Evolutionary conservation across 2,113 vertebrate species (phyloP), one percentile per base, ranked within the genome.

Genomic region (Ceyx cyanopectus): DNA sequence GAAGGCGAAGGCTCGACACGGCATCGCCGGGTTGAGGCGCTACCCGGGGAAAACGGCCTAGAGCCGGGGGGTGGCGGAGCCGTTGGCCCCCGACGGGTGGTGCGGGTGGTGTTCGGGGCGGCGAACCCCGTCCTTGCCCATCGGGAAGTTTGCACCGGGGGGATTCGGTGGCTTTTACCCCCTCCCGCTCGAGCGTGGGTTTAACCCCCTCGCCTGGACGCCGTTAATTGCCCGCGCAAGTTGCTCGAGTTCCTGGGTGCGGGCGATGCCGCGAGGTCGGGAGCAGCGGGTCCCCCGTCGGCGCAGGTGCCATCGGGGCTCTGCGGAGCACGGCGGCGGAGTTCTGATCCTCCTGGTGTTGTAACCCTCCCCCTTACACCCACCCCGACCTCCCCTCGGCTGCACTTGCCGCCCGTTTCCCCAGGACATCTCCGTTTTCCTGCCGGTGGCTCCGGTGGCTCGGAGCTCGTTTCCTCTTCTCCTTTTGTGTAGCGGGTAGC

Each of bases 401-500:
- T 1, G 12, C 79, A 1, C 76, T 90, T 7, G 79, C 62, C 37
- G 45, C 12, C 48, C 27, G 9, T 22, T 74, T 29, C 16, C 85
- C 79, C 23, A 46, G 86, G 56, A 10, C 83, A 75, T 54, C 90
- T 75, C 85, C 40, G 21, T 21, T 51, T 69, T 75, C 85, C 81
- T 67, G 69, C 14, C 21, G 58, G 67, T 76, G 22, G 80, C 90
- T 46, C 89, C 11, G 54, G 85, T 82, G 67, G 81, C 83, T 27
- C 45, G 30, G 62, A 34, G 85, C 80, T 78, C 19, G 86, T 92
- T 95, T 92, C 80, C 87, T 94, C 89, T 77, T 69, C 92, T 96
- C 90, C 96, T 95, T 89, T 92, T 92, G 94, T 95, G 92, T 95
- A 24, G 90, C 85, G 63, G 63, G 82, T 87, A 20, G 93, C 95